Evolutionary conservation across 37 sponge, comb jelly and placozoan genomes (phyloP).

Genomic region (Corticium candelabrum): DNA sequence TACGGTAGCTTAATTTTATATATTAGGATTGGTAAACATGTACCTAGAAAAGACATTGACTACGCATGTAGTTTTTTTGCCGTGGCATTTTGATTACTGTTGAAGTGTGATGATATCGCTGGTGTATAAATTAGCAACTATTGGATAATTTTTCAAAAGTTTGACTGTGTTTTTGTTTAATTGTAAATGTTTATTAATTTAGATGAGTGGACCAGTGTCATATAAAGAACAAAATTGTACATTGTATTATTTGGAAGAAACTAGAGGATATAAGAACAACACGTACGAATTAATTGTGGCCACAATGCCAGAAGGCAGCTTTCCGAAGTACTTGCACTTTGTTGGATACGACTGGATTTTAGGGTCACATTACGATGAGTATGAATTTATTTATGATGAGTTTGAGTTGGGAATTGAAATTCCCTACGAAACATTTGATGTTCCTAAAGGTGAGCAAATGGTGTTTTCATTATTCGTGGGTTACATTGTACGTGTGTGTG

Average conservation of each 20-base stretch:
- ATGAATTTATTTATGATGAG: constrained; percentile 34
- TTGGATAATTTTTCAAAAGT: too few species aligned
- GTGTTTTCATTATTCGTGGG: not conserved
- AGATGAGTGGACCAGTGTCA: too few species aligned
- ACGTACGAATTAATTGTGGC: constrained; percentile 40
- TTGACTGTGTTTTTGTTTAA: too few species aligned
- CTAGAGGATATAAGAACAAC: constrained; percentile 36
- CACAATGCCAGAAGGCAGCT: constrained; percentile 8
- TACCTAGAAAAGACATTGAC: too few species aligned
- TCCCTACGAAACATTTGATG: not conserved
- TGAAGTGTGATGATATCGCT: too few species aligned
- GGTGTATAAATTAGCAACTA: too few species aligned
- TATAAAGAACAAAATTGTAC: not conserved
- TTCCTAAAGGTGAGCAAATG: not conserved
- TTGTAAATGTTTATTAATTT: too few species aligned
- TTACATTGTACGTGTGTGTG: too few species aligned
- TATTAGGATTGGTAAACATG: not conserved
- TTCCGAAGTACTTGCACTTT: constrained; percentile 46
- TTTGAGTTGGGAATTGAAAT: constrained; percentile 8
- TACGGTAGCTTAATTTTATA: not conserved
- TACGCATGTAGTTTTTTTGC: too few species aligned
- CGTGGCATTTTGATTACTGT: too few species aligned
- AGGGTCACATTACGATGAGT: constrained; percentile 90
- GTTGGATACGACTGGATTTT: constrained; percentile 72
- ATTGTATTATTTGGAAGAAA: not conserved